Evolutionary conservation across 1,140 invertebrate genomes (phyloP).

Genomic region (Belonocnema kinseyi): DNA sequence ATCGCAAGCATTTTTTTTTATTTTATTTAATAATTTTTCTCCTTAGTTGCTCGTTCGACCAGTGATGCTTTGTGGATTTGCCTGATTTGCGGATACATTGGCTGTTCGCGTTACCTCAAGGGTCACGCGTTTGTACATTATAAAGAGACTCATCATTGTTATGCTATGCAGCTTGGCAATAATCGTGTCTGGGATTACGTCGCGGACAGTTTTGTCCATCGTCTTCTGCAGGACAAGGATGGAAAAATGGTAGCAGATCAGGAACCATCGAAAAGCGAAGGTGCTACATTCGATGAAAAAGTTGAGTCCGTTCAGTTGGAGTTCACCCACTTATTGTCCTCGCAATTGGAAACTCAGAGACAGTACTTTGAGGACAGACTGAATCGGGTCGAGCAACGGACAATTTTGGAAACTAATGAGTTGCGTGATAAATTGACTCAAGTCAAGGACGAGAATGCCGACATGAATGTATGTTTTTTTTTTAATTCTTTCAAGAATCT

Average conservation of each 20-base stretch:
- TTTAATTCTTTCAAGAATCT: too few species aligned
- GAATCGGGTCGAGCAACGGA: slow-evolving; percentile 77
- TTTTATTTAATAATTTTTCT: background rate
- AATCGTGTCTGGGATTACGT: slow-evolving; percentile 99
- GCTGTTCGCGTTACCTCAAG: slow-evolving; percentile 86
- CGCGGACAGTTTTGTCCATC: slow-evolving; percentile 97
- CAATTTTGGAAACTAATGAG: slow-evolving; percentile 74
- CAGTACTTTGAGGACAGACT: slow-evolving; percentile 94
- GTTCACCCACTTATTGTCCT: slow-evolving; percentile 97
- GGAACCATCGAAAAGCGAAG: slow-evolving; percentile 72
- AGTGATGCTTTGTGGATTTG: slow-evolving; percentile 97
- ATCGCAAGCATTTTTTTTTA: too few species aligned
- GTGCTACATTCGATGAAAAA: slow-evolving; percentile 86
- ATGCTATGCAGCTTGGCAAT: slow-evolving; percentile 95
- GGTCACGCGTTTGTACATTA: slow-evolving; percentile 92
- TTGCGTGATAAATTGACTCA: slow-evolving; percentile 76
- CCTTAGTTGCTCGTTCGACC: slow-evolving; percentile 73
- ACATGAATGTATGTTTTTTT: slow-evolving; percentile 64
- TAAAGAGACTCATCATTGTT: slow-evolving; percentile 95
- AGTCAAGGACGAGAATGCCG: slow-evolving; percentile 66
- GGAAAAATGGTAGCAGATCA: slow-evolving; percentile 92
- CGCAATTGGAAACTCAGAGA: slow-evolving; percentile 96
- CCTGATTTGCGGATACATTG: slow-evolving; percentile 98
- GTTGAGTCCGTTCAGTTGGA: slow-evolving; percentile 95
- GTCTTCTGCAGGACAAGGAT: slow-evolving; percentile 97